Evolutionary conservation across 2,888 invertebrate genomes (phyloP).

Genomic region (Drosophila pseudotakahashii): DNA sequence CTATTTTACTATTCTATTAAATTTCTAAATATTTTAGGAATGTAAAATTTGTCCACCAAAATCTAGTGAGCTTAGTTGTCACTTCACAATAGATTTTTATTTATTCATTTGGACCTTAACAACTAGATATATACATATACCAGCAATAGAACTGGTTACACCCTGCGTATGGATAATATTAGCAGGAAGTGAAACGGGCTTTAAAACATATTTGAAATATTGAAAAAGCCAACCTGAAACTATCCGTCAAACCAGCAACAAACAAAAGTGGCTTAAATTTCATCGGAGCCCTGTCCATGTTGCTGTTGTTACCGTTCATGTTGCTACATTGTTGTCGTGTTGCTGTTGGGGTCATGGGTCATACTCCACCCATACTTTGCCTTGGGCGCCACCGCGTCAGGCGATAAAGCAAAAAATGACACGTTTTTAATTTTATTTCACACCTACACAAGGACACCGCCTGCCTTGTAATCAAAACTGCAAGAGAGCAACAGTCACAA

Average conservation of each 20-base stretch:
- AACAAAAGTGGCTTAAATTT: constrained; percentile 65
- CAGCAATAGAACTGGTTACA: not conserved
- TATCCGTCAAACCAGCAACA: constrained; percentile 44
- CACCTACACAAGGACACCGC: constrained; percentile 65
- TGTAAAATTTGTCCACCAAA: not conserved
- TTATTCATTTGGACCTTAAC: not conserved
- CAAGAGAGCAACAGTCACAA: constrained; percentile 63
- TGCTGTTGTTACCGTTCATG: constrained; percentile 7
- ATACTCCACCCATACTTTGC: constrained; percentile 32
- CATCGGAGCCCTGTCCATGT: constrained; percentile 31
- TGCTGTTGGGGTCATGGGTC: constrained; percentile 31
- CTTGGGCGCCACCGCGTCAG: constrained; percentile 57
- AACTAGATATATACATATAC: not conserved
- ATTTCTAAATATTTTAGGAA: too few relatives aligned
- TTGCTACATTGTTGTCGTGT: constrained; percentile 1
- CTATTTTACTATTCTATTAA: too few relatives aligned
- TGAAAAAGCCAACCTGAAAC: constrained; percentile 2
- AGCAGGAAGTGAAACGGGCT: constrained; percentile 1
- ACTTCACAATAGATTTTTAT: not conserved
- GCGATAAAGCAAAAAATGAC: constrained; percentile 81
- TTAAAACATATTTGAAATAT: constrained; percentile 20
- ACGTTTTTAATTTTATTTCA: constrained; percentile 79
- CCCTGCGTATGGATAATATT: constrained; percentile 11
- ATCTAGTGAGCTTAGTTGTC: not conserved
- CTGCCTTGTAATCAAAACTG: constrained; percentile 66